Percentiles rank a stretch among this genome's conserved stretches.
phyloP scores from a whole-genome alignment of 2,113 vertebrate genomes.

The Amblyornis subalaris region DNA sequence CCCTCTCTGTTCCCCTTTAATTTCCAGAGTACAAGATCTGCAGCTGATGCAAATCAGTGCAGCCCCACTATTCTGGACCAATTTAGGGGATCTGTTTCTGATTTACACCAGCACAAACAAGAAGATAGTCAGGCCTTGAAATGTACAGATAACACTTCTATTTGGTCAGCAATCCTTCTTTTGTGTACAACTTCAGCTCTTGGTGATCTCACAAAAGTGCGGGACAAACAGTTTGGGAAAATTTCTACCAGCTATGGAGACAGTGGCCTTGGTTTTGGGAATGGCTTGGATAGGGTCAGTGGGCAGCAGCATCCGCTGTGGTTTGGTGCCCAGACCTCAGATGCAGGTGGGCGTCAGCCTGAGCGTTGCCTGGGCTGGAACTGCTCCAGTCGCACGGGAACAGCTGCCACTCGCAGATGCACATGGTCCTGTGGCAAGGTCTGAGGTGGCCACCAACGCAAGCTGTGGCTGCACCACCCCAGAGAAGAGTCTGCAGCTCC shows the following conservation, averaged over 20 bases:
- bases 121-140: not conserved
- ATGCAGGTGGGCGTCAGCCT: not conserved
- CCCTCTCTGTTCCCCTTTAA: not conserved
- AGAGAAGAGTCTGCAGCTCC: not conserved
- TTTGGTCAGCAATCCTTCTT: not conserved
- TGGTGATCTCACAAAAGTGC: fast-evolving
- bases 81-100: not conserved
- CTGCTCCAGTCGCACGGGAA: not conserved
- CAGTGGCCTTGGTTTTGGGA: not conserved
- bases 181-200: not conserved
- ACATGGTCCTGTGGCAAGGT: fast-evolving
- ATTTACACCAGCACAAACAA: not conserved
- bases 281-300: not conserved
- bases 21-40: not conserved
- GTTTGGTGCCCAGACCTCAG: not conserved
- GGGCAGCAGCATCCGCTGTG: not conserved
- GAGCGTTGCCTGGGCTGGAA: fast-evolving
- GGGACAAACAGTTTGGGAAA: not conserved
- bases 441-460: not conserved
- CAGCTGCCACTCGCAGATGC: fast-evolving
- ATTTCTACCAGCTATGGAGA: not conserved
- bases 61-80: not conserved
- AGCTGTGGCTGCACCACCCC: not conserved
- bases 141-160: not conserved
- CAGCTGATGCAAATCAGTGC: not conserved